A percentile compares a stretch with the other conserved stretches of the same genome.
phyloP scores from a whole-genome alignment of 2,888 invertebrate species.

The Frankliniella intonsa region DNA sequence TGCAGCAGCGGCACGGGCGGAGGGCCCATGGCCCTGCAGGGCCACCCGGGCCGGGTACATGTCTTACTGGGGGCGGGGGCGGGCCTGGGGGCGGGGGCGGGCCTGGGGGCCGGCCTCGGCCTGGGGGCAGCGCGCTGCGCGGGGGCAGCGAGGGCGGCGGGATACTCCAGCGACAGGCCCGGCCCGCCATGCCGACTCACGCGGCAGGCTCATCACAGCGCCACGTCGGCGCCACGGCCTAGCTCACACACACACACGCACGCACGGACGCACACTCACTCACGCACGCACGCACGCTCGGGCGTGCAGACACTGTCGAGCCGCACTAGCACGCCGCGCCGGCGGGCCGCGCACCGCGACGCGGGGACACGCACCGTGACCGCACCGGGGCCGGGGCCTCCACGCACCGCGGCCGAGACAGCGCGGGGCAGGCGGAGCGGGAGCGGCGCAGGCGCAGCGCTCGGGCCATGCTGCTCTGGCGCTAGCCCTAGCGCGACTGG shows the following conservation, averaged over 20 bases:
- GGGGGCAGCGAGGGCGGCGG: background rate
- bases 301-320: too few relatives aligned
- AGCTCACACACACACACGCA: too few relatives aligned
- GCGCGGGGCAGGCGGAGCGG: background rate
- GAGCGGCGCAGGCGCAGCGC: background rate
- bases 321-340: background rate
- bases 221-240: background rate
- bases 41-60: constrained; percentile 18
- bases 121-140: background rate
- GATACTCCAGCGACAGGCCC: background rate
- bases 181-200: constrained; percentile 5
- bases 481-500: too few relatives aligned
- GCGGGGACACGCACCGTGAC: background rate
- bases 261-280: too few relatives aligned
- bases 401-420: background rate
- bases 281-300: too few relatives aligned
- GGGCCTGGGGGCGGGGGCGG: background rate
- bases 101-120: background rate
- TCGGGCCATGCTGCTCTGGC: too few relatives aligned
- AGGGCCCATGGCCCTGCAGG: constrained; percentile 16
- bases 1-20: background rate
- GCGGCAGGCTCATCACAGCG: background rate
- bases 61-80: background rate
- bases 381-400: too few relatives aligned
- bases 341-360: background rate